Evolutionary conservation across 1,140 invertebrate species (phyloP), one percentile per base, ranked within the genome.

Genomic region (Ganaspis sp.): DNA sequence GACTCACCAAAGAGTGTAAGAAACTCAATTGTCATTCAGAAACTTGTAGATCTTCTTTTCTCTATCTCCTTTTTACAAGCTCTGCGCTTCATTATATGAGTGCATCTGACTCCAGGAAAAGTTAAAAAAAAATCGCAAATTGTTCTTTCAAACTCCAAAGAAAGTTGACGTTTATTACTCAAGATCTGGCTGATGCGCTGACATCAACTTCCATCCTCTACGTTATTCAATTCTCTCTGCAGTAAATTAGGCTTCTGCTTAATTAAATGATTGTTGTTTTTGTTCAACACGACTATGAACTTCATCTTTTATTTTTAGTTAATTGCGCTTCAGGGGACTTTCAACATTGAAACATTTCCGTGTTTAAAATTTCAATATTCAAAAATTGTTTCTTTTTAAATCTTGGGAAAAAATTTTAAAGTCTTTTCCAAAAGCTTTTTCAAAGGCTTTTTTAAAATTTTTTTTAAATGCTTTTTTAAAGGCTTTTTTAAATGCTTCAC

Each of bases 201-300:
- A 26, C 6, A 26, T 58, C 8, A 58, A 58, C 53, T 23, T 58
- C 21, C 19, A 58, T 58, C 21, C 11, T n/a, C 42, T 45, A 45
- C 11, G 11, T 58, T 1, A 23, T 12, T 9, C 19, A 58, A 58
- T 58, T 58, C 19, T 23, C 53, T 58, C 17, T 58, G 1, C 19
- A 58, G 19, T 12, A 58, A 58, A 58, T 58, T 58, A 58, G 53
- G 53, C 11, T 58, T 17, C 53, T 23, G 19, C 1, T 23, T 58
- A 23, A 58, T 58, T 58, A 58, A 58, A 58, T 58, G 21, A 23
- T 58, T 58, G 53, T 58, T 23, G 19, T 54, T 54, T 58, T 58
- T 58, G 21, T 58, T 17, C 1, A 21, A 17, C 9, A 58, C 23
- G 17, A n/a, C 19, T 6, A 21, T 6, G 53, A 11, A 23, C 1